These are phyloP conservation scores for Xenopus borealis DNA, from an alignment of 2,113 vertebrate species.

Conservation along the genomic window DNA sequence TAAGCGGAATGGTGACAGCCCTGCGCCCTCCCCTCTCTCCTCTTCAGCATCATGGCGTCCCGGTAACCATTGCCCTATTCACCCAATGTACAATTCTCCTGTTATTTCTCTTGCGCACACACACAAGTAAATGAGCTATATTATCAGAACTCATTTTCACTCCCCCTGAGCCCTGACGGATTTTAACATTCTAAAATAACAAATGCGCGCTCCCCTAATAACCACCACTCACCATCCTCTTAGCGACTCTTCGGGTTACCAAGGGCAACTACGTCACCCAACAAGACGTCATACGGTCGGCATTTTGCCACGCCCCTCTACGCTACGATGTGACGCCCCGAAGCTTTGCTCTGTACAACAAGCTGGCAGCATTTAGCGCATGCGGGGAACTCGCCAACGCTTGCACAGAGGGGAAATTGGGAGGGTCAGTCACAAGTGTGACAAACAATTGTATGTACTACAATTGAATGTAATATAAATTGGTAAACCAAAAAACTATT, in stretches of 20 bases:
- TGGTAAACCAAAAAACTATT: too few relatives aligned
- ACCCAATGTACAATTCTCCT: too few relatives aligned
- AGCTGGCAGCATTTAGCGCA: background rate
- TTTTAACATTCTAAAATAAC: background rate
- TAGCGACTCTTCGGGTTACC: conserved; percentile 69
- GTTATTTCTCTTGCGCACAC: too few relatives aligned
- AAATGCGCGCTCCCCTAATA: background rate
- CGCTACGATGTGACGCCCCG: background rate
- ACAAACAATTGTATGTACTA: too few relatives aligned
- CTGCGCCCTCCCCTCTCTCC: conserved; percentile 32
- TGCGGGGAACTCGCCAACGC: background rate
- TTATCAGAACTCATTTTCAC: too few relatives aligned
- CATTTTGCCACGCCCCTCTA: conserved; percentile 28
- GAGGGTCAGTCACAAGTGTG: background rate
- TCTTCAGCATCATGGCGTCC: conserved; percentile 37
- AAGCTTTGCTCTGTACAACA: background rate
- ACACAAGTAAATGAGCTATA: too few relatives aligned
- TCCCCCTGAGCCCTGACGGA: background rate
- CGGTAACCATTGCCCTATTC: conserved; percentile 3
- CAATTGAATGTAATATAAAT: too few relatives aligned
- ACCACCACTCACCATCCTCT: conserved; percentile 69
- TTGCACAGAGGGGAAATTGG: background rate
- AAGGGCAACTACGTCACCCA: conserved; percentile 72
- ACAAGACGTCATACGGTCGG: conserved; percentile 46
- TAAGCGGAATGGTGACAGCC: background rate